These are phyloP conservation scores for Microplitis deprimator DNA, from an alignment of 2,888 invertebrate species.

Conservation along the genomic window DNA sequence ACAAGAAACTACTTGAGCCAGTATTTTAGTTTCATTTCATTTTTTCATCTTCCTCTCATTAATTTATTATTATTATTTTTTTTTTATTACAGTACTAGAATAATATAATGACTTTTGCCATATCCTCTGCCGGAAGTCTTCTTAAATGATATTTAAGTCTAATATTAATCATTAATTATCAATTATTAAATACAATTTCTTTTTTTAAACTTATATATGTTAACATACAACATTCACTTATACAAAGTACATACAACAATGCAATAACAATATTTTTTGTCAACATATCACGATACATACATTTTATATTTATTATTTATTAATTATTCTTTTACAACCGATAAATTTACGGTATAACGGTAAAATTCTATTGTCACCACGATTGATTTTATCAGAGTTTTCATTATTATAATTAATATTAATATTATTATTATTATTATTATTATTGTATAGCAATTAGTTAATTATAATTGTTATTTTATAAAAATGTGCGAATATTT, in stretches of 20 bases:
- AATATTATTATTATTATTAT: conserved; percentile 40
- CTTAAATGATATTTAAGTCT: conserved; percentile 6
- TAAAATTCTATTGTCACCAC: conserved; percentile 67
- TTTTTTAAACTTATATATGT: conserved; percentile 41
- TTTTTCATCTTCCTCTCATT: background rate
- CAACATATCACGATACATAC: conserved; percentile 52
- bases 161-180: conserved; percentile 33
- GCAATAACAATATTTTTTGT: conserved; percentile 55
- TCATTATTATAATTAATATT: conserved; percentile 38
- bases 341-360: conserved; percentile 59
- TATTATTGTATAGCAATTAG: conserved; percentile 22
- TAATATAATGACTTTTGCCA: conserved; percentile 27
- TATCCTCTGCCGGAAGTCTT: background rate
- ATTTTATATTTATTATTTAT: conserved; percentile 30
- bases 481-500: no score
- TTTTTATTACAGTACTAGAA: background rate
- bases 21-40: background rate
- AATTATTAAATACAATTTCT: conserved; percentile 41
- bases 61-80: background rate
- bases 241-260: conserved; percentile 51
- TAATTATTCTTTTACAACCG: conserved; percentile 48
- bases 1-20: conserved; percentile 25
- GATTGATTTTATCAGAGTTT: conserved; percentile 64
- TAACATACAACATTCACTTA: conserved; percentile 39
- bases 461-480: no score